Base-by-base conservation (phyloP, 1,140 invertebrate species). In the Drosophila miranda region DNA sequence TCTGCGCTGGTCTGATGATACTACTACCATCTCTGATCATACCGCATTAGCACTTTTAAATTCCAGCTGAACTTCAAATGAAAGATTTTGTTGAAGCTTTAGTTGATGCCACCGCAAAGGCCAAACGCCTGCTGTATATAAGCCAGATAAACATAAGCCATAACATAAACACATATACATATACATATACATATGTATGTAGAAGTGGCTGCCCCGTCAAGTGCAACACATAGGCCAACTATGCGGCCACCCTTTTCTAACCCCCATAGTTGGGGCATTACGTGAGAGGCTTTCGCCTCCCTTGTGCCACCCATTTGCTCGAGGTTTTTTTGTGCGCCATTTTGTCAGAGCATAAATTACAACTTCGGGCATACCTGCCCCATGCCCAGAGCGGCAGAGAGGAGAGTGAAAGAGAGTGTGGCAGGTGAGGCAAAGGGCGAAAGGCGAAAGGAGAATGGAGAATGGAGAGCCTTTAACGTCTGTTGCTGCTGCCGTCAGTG, bases 261-360 rank as follows among this genome's bases (percentile, higher is more conserved):
- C 60, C 41, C 64, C 59, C 54, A 56, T 51, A 54, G 48, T 67
- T 60, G 62, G 62, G 19, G 46, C 54, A 51, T 75, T 79, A 84
- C 73, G 73, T 81, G 81, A 69, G 61, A 52, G 53, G 60, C 69
- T 75, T 72, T 46, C 48, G 58, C 55, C 58, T 51, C 48, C 63
- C 64, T 46, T 19, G 45, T 52, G 55, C 42, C 46, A 38, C 30
- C 72, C 34, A 48, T 45, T 43, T 61, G 0, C 8, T 61, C 34
- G 2, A 48, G 14, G 57, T 66, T 50, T 54, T 50, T 57, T 56
- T 74, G 80, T 84, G 77, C 81, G 83, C 64, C 73, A 86, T 86
- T 84, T 86, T 86, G 68, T 84, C 63, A 54, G 59, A 86, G 81
- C 81, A 87, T 86, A 87, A 86, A 86, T 86, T 86, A 86, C 82